Base-by-base conservation (phyloP, 2,888 invertebrate genomes). In the Pyrrhia umbra region DNA sequence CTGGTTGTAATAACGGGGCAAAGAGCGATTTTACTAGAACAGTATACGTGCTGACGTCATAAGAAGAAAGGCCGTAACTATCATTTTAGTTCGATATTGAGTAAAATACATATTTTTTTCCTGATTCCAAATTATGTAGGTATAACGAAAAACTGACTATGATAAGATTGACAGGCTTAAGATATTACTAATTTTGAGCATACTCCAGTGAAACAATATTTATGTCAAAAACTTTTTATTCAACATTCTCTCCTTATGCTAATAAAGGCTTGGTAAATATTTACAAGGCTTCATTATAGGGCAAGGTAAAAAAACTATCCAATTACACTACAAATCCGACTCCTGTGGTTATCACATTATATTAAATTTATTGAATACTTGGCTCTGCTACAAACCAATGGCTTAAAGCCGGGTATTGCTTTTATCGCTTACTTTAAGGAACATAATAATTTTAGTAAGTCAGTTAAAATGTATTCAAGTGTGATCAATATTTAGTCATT, bases 201-300 rank as follows among this genome's bases (percentile, higher is more conserved):
- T n/a, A 25, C 20, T 10, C 2, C n/a, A 91, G 87, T 88, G 57
- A 92, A 92, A 92, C 87, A 92, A 82, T 85, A 85, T 84, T 90
- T 90, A 83, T 92, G 86, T 91, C 87, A 91, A 92, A 91, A 91
- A 84, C 85, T 85, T 93, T 93, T 91, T 91, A 90, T 90, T 94
- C 83, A 95, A 94, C 94, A 92, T 94, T 92, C 85, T 91, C 90
- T 92, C 83, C 92, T 93, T 94, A 94, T 58, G 82, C 88, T 93
- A 91, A 85, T 93, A 94, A 94, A 95, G 93, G 94, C 94, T 92
- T 92, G 90, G 88, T 92, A 91, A 90, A 88, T 94, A 95, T 95
- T 91, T 95, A 95, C 94, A 95, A 91, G 94, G 94, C 93, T 92
- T 93, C 85, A 92, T 92, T 91, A 92, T 85, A 90, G 91, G 93